Evolutionary conservation across 2,797 vertebrate genomes (phyloP), one percentile per base, ranked within the genome.

Genomic region (Phataginus tetradactyla): DNA sequence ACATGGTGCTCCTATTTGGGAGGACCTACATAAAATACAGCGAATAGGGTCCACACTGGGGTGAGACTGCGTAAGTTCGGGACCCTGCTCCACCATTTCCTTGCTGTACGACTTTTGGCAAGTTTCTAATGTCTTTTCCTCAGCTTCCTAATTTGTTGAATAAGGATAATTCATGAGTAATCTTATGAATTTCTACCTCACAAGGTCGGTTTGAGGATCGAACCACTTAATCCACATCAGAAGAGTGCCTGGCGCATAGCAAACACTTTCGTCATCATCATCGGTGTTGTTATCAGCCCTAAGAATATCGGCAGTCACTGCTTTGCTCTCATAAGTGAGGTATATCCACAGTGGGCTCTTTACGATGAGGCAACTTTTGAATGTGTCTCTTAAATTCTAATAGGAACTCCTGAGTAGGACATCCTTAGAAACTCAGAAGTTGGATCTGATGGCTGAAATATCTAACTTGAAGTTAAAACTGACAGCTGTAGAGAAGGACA

Each of bases 401-500:
- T 96, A 99, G 99, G 99, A 99, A 96, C 99, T 99, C 84, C 96
- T 99, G 95, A 99, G 99, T 97, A 99, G 99, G 98, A 99, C 99
- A 9, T 97, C 99, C 4, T 98, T 99, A 94, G 99, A 99, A 98
- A 99, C 98, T 69, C 99, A 99, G 98, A 99, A 99, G 97, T 96
- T 99, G 63, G 99, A 99, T 66, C 99, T 99, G 87, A 99, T 99
- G 98, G 99, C 99, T 20, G 99, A 99, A 98, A 98, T 99, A 97
- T 99, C 99, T 95, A 99, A 99, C 97, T 98, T 99, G 88, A 99
- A 99, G 98, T 98, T 99, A 95, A 99, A 99, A 95, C 98, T 99
- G 94, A 99, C 99, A 0, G 96, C 98, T 59, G 98, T 99, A 64
- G 99, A 99, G 95, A 99, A 99, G 97, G 99, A 99, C 78, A 98